These are phyloP conservation scores for Phallusia fumigata DNA, from an alignment of 23 tunicate genomes.

Conservation along the genomic window DNA sequence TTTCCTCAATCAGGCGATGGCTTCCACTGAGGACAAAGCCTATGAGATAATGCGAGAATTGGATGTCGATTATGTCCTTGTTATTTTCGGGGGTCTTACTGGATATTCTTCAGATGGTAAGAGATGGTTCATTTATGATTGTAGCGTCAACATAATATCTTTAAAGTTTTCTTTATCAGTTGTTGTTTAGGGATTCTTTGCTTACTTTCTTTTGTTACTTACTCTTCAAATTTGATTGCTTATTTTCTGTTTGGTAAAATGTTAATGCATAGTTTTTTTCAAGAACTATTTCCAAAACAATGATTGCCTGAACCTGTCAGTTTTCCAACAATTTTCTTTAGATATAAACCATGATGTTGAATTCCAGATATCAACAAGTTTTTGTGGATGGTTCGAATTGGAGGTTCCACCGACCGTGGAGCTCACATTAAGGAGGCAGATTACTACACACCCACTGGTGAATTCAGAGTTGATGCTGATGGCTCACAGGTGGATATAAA, in stretches of 20 bases:
- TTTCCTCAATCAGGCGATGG: no score
- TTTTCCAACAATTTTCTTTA: no score
- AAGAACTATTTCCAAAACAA: no score
- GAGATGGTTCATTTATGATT: no score
- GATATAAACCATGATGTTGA: not conserved
- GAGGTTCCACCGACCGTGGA: conserved; percentile 83
- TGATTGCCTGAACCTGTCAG: no score
- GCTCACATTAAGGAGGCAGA: conserved; percentile 87
- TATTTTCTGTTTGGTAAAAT: no score
- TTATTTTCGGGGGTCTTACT: conserved; percentile 92
- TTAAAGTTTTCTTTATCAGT: no score
- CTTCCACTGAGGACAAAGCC: conserved; percentile 93
- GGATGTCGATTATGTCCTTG: conserved; percentile 92
- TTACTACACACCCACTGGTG: conserved; percentile 95
- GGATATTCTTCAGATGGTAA: conserved; percentile 98
- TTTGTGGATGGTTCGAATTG: conserved; percentile 98
- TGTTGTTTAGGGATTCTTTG: no score
- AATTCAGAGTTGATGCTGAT: conserved; percentile 94
- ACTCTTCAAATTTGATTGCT: no score
- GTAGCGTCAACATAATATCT: no score
- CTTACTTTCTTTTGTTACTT: no score
- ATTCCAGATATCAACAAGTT: conserved; percentile 94
- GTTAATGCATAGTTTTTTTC: no score
- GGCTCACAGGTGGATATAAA: conserved; percentile 98
- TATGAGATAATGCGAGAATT: conserved; percentile 86